Percentiles rank a stretch among this genome's conserved stretches.
Evolutionary conservation across 1,140 invertebrate genomes (phyloP).

Genomic region (Drosophila willistoni): DNA sequence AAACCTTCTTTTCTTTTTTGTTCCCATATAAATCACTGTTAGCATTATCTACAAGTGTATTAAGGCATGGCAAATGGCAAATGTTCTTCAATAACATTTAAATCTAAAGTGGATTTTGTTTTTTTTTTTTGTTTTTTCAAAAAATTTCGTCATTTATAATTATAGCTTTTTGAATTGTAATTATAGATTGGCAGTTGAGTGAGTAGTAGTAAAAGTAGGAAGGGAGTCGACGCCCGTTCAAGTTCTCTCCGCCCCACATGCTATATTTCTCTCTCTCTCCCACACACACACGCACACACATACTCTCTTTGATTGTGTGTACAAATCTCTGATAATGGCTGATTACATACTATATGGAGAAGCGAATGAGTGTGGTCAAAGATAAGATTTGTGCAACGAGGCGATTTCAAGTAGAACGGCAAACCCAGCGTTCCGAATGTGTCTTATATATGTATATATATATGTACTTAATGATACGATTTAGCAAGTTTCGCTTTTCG

Average conservation of each 20-base stretch:
- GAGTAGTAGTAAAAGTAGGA: background rate
- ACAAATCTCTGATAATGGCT: constrained; percentile 49
- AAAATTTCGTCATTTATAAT: constrained; percentile 76
- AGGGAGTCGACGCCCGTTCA: constrained; percentile 8
- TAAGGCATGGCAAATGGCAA: constrained; percentile 2
- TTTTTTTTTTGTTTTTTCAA: background rate
- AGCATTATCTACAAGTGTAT: constrained; percentile 32
- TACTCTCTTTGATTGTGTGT: background rate
- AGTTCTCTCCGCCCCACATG: constrained; percentile 8
- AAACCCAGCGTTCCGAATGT: background rate
- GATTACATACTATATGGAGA: constrained; percentile 46
- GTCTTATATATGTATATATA: too few relatives aligned
- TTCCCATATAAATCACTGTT: constrained; percentile 14
- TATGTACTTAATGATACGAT: background rate
- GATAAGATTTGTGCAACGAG: constrained; percentile 76
- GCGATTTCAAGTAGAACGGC: constrained; percentile 61
- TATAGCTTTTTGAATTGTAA: constrained; percentile 68
- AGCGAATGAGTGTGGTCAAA: constrained; percentile 47
- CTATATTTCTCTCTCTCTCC: background rate
- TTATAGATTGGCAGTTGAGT: constrained; percentile 61
- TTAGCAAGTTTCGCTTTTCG: constrained; percentile 3
- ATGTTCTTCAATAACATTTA: constrained; percentile 1
- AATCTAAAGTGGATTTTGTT: constrained; percentile 13
- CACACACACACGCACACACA: background rate
- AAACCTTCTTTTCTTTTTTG: background rate